Percentiles rank a stretch among this genome's conserved stretches.
phyloP scores from a whole-genome alignment of 2,888 invertebrate genomes.

The Tetragonisca angustula region DNA sequence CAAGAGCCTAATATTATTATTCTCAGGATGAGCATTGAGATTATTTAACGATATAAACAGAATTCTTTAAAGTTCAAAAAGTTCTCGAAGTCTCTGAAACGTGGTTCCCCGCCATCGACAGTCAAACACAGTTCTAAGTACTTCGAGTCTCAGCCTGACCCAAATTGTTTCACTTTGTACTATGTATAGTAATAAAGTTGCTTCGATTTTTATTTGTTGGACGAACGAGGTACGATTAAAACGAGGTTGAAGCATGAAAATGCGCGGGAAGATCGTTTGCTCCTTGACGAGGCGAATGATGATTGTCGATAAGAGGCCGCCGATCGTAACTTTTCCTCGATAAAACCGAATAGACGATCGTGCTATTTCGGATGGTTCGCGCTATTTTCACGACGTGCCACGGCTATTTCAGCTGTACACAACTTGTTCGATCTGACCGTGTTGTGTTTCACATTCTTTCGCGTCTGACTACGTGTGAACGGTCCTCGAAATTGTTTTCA shows the following conservation, averaged over 20 bases:
- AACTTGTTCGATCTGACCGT: background rate
- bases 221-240: background rate
- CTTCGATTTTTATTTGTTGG: background rate
- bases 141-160: background rate
- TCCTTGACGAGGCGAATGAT: background rate
- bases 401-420: background rate
- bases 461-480: background rate
- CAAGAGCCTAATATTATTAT: no score
- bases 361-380: background rate
- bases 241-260: background rate
- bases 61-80: no score
- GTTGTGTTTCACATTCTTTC: background rate
- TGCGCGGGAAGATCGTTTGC: background rate
- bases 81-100: no score
- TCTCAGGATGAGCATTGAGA: no score
- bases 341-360: background rate
- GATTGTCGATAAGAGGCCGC: no score
- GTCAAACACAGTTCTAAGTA: background rate
- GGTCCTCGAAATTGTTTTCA: background rate
- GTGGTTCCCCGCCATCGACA: no score
- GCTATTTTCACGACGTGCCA: constrained; percentile 4
- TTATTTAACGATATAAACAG: no score
- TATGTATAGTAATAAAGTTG: background rate
- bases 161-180: background rate
- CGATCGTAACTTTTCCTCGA: background rate